phyloP scores from a whole-genome alignment of 2,113 vertebrate species.

The Noctilio leporinus region DNA sequence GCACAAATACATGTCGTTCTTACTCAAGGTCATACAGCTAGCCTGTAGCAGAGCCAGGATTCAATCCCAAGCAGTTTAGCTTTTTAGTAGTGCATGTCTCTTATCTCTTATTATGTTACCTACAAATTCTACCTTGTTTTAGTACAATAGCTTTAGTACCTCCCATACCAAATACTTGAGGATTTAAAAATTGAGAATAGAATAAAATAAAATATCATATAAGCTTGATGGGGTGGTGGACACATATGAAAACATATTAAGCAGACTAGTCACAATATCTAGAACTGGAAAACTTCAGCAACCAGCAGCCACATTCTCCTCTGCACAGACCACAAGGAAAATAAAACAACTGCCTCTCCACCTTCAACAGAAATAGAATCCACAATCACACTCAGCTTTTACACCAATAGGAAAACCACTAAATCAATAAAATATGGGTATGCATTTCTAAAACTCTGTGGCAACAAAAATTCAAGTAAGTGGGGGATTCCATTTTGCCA shows the following conservation, averaged over 20 bases:
- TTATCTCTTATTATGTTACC: background rate
- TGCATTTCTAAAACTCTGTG: background rate
- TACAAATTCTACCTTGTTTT: background rate
- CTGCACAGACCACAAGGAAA: background rate
- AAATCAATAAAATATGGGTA: background rate
- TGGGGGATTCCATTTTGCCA: background rate
- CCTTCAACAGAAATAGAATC: background rate
- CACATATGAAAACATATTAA: background rate
- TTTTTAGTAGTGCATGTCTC: background rate
- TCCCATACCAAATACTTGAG: background rate
- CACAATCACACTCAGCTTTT: background rate
- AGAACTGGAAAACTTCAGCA: background rate
- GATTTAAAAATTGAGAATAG: background rate
- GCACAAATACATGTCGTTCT: conserved; percentile 13
- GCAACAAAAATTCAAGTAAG: conserved; percentile 19
- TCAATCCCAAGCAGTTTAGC: background rate
- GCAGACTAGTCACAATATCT: background rate
- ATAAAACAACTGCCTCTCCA: background rate
- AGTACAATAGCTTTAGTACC: background rate
- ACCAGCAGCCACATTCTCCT: background rate
- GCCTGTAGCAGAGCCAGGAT: background rate
- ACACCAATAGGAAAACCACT: background rate
- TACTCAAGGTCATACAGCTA: background rate
- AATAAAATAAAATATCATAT: background rate
- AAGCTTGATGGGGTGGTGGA: background rate